Base-by-base conservation (phyloP, 2,113 vertebrate genomes). In the Pipa parva region DNA sequence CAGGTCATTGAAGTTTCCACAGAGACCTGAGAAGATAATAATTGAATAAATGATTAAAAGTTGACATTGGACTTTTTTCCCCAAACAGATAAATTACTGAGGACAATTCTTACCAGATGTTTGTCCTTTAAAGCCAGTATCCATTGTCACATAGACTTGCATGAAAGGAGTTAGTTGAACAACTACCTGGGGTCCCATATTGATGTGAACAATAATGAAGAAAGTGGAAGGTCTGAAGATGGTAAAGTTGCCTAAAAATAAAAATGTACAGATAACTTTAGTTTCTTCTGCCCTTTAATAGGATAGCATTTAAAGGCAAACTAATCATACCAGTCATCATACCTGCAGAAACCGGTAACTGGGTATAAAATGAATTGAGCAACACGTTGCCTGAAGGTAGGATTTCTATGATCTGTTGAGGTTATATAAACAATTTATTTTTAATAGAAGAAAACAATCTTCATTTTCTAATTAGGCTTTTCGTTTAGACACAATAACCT, bases 1-100 rank as follows among this genome's bases (percentile, higher is more conserved):
- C 1, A 82, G 67, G 28, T 84, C 73, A 70, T 98, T 98, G 84
- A 92, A 99, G 76, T 97, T 95, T 27, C 96, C 95, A 60, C 96
- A 98, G 57, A 98, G 90, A 57, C 95, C 96, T 98, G 70, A 18
- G 26, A 61, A 54, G 58, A 61, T 59, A 9, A 33, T 33, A 27
- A 72, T 2, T 0, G 20, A 10, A 24, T 58, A 49, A 27, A 25
- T 48, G 27, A 26, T 17, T 2, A 26, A 10, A 8, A 6, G 18
- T 13, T n/a, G 26, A 3, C n/a, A 13, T n/a, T n/a, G 5, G 3
- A 26, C 12, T 8, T 8, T 11, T 0, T 4, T n/a, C 21, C 2
- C 6, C 3, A 37, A 24, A 0, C 0, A 17, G 0, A 0, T 33
- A 2, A 27, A 15, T 10, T 5, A 2, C 18, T 36, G n/a, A 12